Conservation (phyloP, 1,140 invertebrate genomes). For the Trichomalopsis sarcophagae region DNA sequence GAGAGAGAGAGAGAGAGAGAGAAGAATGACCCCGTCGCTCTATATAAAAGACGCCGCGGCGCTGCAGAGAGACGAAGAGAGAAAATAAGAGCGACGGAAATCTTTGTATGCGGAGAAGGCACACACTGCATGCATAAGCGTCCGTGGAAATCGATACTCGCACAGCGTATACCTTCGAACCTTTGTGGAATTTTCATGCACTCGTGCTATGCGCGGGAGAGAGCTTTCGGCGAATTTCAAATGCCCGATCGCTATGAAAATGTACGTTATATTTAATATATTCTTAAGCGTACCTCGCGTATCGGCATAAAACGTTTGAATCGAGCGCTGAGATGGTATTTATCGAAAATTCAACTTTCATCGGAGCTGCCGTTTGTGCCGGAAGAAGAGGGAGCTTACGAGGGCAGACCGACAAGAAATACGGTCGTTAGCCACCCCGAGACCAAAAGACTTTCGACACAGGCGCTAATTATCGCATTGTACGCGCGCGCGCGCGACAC, state of each 20-base stretch:
- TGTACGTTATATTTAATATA: too few relatives aligned
- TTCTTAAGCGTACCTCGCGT: too few relatives aligned
- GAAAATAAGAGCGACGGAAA: background rate
- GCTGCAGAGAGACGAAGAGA: background rate
- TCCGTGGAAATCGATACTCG: background rate
- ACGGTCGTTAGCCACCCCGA: constrained; percentile 14
- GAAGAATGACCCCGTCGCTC: too few relatives aligned
- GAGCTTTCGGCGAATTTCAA: too few relatives aligned
- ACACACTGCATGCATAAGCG: background rate
- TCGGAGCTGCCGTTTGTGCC: too few relatives aligned
- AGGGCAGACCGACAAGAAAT: background rate
- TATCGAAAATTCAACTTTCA: too few relatives aligned
- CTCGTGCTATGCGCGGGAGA: background rate
- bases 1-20: too few relatives aligned
- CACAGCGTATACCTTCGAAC: background rate
- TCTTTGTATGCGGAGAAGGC: background rate
- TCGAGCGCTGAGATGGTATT: too few relatives aligned
- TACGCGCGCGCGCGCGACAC: constrained; percentile 10
- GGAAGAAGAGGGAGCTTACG: background rate
- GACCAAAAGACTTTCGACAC: constrained; percentile 21
- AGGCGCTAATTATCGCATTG: constrained; percentile 43
- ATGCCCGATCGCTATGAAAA: too few relatives aligned
- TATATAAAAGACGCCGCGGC: background rate
- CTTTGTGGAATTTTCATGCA: background rate
- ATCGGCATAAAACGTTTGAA: too few relatives aligned